Base-by-base conservation (phyloP, 30 jellyfish, hydroid and myxozoan species). In the Hydra vulgaris region DNA sequence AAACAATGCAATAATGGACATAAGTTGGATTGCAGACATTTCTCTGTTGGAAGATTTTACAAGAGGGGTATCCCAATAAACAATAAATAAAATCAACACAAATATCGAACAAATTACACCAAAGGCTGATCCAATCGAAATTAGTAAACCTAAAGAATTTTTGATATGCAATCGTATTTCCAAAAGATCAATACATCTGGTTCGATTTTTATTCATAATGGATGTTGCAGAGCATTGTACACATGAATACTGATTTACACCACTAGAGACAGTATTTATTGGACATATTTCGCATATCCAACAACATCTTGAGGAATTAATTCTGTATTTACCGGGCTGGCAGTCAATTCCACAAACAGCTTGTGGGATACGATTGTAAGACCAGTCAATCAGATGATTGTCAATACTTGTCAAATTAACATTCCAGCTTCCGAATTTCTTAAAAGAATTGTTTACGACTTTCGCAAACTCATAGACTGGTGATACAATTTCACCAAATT, bases 21-120 rank as follows among this genome's bases (percentile, higher is more conserved):
- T 26, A 27, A 89, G 81, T 70, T 89, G 96, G 18, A 84, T 21
- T 23, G 80, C 15, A 7, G 94, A 84, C 61, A 89, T 80, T 75
- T 89, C 96, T 17, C 96, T 85, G 73, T 83, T 89, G 56, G 96
- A 86, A 18, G 96, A 84, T 66, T 89, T 89, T 23, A 89, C 96
- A 54, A 89, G 89, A 8, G 96, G 96, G 15, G 96, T 89, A 25
- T 83, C 27, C 95, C 96, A 85, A 71, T 89, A 27, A 70, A 70
- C 80, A 23, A 89, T 18, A 75, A 84, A 89, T 17, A 84, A 25
- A 25, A 69, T 21, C 18, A 77, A 18, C 21, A 81, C 87, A 61
- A 84, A 83, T 0, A 66, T 23, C 25, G 85, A 79, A 72, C 69
- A 80, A 19, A 76, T 72, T 20, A 83, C 77, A 0, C 95, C 90